A percentile compares a stretch with the other conserved stretches of the same genome.
Conservation (phyloP, 2,888 invertebrate species). For the Physocephala rufipes region DNA sequence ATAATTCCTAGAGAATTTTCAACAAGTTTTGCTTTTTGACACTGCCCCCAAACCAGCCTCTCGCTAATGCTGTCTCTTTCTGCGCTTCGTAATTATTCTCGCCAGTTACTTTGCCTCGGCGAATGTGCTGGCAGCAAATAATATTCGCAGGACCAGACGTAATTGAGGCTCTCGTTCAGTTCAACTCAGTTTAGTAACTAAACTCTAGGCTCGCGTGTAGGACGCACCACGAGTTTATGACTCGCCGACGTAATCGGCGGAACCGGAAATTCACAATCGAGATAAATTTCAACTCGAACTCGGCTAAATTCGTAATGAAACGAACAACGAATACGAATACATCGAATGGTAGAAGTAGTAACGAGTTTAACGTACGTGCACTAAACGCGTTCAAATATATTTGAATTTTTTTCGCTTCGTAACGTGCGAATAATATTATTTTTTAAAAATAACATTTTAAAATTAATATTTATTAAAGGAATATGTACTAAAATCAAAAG, state of each 20-base stretch:
- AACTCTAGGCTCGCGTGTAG: slow-evolving; percentile 60
- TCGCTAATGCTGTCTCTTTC: slow-evolving; percentile 30
- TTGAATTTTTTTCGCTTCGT: slow-evolving; percentile 24
- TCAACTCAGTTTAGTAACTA: slow-evolving; percentile 58
- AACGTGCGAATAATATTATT: neutral
- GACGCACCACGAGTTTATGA: slow-evolving; percentile 45
- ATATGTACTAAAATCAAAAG: neutral
- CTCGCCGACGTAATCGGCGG: slow-evolving; percentile 10
- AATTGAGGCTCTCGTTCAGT: slow-evolving; percentile 37
- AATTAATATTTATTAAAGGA: neutral
- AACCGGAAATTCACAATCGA: neutral
- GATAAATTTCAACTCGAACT: neutral
- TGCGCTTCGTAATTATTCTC: slow-evolving; percentile 13
- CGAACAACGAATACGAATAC: slow-evolving; percentile 7
- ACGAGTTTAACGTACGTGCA: slow-evolving; percentile 29
- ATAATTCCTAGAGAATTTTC: slow-evolving; percentile 1
- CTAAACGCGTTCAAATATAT: slow-evolving; percentile 9
- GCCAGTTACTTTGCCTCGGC: slow-evolving; percentile 12
- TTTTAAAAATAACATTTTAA: slow-evolving; percentile 5
- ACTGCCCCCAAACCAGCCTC: slow-evolving; percentile 27
- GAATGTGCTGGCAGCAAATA: slow-evolving; percentile 27
- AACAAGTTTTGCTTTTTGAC: slow-evolving; percentile 10
- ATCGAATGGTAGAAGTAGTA: neutral
- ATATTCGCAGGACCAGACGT: slow-evolving; percentile 32
- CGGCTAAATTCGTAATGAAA: neutral